Conservation (phyloP, 2,797 vertebrate genomes). For the Picus viridis region DNA sequence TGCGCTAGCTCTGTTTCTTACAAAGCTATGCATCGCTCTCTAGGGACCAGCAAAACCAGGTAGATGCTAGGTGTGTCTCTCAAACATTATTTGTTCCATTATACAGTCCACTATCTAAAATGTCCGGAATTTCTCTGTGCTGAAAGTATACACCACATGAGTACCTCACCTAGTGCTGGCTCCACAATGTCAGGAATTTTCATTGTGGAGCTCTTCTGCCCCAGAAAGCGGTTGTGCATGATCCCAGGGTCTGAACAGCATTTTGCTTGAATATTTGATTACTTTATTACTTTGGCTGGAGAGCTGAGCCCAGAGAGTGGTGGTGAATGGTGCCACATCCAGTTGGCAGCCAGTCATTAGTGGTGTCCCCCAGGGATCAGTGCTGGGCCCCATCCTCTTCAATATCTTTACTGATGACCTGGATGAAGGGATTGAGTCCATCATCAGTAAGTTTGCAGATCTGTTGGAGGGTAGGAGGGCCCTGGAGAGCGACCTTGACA, state of each 20-base stretch:
- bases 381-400: no score
- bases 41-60: neutral
- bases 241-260: neutral
- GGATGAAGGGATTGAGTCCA: no score
- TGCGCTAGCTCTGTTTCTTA: neutral
- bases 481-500: no score
- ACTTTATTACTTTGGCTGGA: no score
- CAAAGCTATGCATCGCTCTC: neutral
- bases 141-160: neutral
- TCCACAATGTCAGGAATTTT: neutral
- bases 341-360: no score
- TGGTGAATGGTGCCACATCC: no score
- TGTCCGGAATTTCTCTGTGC: neutral
- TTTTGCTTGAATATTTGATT: neutral
- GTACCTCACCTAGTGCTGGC: neutral
- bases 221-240: neutral
- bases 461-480: no score
- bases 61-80: neutral
- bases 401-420: no score
- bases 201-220: neutral
- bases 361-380: no score
- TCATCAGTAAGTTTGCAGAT: no score
- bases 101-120: neutral
- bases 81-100: neutral
- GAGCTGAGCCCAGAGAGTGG: no score